Evolutionary conservation across 2,113 vertebrate genomes (phyloP).

Genomic region (Protobothrops flavoviridis): DNA sequence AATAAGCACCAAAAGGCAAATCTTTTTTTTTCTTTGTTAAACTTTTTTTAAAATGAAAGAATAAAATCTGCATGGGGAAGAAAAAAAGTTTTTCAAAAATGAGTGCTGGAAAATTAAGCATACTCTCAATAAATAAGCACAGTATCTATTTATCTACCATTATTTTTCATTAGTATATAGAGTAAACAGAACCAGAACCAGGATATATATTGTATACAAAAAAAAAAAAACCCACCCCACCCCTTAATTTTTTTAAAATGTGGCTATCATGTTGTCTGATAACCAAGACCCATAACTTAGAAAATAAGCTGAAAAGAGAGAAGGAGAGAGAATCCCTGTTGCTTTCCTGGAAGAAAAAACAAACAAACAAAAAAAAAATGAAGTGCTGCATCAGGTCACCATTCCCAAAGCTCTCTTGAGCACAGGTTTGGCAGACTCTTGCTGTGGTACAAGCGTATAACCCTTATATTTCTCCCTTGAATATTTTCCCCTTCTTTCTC

Average conservation of each 20-base stretch:
- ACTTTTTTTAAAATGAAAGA: background rate
- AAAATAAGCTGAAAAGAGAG: background rate
- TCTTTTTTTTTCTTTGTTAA: background rate
- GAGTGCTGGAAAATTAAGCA: background rate
- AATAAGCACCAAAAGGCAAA: background rate
- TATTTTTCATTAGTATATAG: background rate
- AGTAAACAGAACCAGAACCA: background rate
- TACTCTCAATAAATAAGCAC: background rate
- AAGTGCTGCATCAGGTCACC: background rate
- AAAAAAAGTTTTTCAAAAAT: background rate
- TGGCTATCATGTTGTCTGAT: background rate
- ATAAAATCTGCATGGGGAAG: background rate
- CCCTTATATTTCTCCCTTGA: background rate
- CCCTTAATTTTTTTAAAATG: background rate
- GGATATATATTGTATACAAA: background rate
- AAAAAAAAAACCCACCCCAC: background rate
- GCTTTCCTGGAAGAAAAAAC: background rate
- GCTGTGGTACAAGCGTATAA: background rate
- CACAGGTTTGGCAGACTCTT: background rate
- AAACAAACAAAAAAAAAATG: background rate
- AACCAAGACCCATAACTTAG: background rate
- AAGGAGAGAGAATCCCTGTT: background rate
- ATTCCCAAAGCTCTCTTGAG: constrained; percentile 7
- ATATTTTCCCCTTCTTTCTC: constrained; percentile 32
- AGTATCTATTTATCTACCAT: background rate